phyloP scores from a whole-genome alignment of 2,888 invertebrate species.

The Pteria penguin region DNA sequence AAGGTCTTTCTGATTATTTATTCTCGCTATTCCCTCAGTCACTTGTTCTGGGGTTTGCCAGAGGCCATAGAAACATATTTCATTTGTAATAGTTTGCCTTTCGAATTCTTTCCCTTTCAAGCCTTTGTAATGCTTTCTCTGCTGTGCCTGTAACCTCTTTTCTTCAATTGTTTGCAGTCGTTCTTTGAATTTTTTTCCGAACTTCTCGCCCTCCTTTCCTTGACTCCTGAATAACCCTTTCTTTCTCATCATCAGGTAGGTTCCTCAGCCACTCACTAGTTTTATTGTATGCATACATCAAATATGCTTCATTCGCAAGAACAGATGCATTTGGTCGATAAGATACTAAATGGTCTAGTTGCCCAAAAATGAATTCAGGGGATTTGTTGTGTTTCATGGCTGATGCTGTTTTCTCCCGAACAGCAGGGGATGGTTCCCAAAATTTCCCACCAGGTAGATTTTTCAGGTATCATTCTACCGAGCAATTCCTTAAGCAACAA shows the following conservation, averaged over 20 bases:
- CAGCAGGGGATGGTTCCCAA: conserved; percentile 11
- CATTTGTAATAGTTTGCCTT: conserved; percentile 41
- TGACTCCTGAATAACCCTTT: not conserved
- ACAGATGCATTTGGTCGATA: conserved; percentile 43
- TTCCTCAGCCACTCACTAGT: not conserved
- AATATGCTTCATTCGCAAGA: conserved; percentile 5
- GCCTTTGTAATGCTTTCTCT: conserved; percentile 6
- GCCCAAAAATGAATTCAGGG: conserved; percentile 48
- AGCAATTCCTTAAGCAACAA: conserved; percentile 36
- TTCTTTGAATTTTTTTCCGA: conserved; percentile 33
- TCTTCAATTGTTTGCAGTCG: conserved; percentile 41
- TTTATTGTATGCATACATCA: not conserved
- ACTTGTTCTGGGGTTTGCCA: conserved; percentile 49
- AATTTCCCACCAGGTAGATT: conserved; percentile 44
- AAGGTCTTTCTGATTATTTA: no score
- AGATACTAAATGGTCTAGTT: conserved; percentile 40
- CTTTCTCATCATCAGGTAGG: not conserved
- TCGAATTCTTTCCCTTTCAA: conserved; percentile 33
- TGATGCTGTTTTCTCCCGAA: conserved; percentile 27
- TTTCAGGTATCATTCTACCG: conserved; percentile 41
- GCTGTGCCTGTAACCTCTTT: conserved; percentile 33
- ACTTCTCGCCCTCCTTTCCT: conserved; percentile 38
- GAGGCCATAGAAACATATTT: conserved; percentile 48
- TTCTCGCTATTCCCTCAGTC: conserved; percentile 34
- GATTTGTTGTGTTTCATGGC: conserved; percentile 47